phyloP scores from a whole-genome alignment of 2,888 invertebrate species.

The Taenaris catops region DNA sequence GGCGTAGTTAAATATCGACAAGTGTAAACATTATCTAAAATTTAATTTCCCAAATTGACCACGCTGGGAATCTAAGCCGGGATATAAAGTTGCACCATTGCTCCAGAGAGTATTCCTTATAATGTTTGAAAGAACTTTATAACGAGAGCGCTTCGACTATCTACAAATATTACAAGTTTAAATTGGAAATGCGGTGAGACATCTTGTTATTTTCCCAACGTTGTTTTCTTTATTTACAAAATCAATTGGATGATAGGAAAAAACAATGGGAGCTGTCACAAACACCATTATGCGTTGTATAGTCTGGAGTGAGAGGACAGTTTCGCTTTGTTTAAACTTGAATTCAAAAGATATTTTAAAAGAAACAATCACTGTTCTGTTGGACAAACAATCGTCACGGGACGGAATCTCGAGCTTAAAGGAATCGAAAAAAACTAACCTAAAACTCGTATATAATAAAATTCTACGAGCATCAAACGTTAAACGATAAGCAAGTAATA shows the following conservation, averaged over 20 bases:
- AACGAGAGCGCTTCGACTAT: constrained; percentile 17
- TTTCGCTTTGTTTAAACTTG: neutral
- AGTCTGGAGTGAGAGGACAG: neutral
- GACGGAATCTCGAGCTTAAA: too few species aligned
- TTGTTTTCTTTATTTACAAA: constrained; percentile 11
- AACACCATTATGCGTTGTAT: constrained; percentile 3
- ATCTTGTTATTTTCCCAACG: constrained; percentile 12
- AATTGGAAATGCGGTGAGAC: constrained; percentile 20
- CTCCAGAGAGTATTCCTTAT: too few species aligned
- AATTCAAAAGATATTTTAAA: neutral
- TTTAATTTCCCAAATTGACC: too few species aligned
- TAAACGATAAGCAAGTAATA: too few species aligned
- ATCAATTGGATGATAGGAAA: constrained; percentile 10
- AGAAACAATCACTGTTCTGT: neutral
- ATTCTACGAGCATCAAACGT: too few species aligned
- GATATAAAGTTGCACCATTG: too few species aligned
- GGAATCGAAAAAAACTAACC: too few species aligned
- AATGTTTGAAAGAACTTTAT: neutral
- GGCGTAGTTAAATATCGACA: too few species aligned
- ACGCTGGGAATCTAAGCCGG: too few species aligned
- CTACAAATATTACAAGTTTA: constrained; percentile 28
- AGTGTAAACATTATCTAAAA: too few species aligned
- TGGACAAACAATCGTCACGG: too few species aligned
- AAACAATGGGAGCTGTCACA: constrained; percentile 8
- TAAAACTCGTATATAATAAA: too few species aligned